phyloP scores from a whole-genome alignment of 2,888 invertebrate genomes.

The Hyles lineata region DNA sequence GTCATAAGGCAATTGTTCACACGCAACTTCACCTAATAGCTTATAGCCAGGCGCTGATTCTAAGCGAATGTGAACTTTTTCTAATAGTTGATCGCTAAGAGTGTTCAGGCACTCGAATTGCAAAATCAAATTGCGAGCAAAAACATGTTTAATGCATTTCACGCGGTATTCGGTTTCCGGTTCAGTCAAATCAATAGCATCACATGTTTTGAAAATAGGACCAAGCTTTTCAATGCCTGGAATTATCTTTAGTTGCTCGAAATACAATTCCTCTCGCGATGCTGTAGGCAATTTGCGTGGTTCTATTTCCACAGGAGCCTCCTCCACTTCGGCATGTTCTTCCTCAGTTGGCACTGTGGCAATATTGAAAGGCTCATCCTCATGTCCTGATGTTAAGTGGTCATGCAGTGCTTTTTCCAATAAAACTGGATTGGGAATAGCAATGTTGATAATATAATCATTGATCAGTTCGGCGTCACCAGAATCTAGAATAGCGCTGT shows the following conservation, averaged over 20 bases:
- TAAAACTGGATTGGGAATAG: constrained; percentile 93
- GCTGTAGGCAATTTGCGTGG: constrained; percentile 94
- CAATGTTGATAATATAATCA: constrained; percentile 90
- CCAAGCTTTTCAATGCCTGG: constrained; percentile 95
- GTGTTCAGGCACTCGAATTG: constrained; percentile 99
- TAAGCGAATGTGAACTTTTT: constrained; percentile 95
- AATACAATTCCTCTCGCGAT: constrained; percentile 94
- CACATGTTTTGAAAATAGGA: constrained; percentile 94
- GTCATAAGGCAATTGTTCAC: constrained; percentile 92
- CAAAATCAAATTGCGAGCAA: constrained; percentile 92
- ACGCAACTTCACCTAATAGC: constrained; percentile 88
- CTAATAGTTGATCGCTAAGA: constrained; percentile 96
- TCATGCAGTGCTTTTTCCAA: constrained; percentile 94
- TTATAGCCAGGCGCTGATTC: constrained; percentile 93
- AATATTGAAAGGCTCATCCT: constrained; percentile 92
- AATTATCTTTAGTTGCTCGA: constrained; percentile 91
- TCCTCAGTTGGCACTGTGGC: constrained; percentile 93
- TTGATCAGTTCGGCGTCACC: constrained; percentile 89
- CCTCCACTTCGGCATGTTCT: constrained; percentile 92
- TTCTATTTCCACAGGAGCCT: constrained; percentile 88
- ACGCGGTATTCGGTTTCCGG: constrained; percentile 98
- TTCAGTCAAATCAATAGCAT: constrained; percentile 96
- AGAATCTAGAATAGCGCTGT: constrained; percentile 92
- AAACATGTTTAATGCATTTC: constrained; percentile 96
- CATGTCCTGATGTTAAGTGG: constrained; percentile 88